These are phyloP conservation scores for Xenus cinereus DNA, from an alignment of 2,113 vertebrate species.

Conservation along the genomic window DNA sequence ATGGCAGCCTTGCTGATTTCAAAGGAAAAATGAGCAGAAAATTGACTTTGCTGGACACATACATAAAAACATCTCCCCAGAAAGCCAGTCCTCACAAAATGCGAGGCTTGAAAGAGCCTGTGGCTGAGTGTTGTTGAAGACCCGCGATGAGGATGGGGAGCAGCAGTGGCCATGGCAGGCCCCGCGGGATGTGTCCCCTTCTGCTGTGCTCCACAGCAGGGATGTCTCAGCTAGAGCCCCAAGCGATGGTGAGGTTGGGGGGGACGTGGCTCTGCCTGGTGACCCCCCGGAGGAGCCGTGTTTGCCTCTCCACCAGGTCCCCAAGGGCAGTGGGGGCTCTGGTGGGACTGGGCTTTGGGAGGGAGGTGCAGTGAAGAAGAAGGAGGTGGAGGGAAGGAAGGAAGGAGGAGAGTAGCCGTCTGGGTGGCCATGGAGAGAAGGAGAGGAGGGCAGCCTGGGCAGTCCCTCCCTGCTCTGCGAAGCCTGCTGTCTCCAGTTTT, in stretches of 20 bases:
- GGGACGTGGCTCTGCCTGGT: rapidly evolving
- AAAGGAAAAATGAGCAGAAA: slow-evolving; percentile 23
- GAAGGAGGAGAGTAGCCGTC: background rate
- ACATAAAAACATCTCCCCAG: background rate
- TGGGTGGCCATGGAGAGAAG: background rate
- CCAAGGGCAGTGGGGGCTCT: rapidly evolving
- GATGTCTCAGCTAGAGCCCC: rapidly evolving
- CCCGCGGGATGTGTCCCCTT: rapidly evolving
- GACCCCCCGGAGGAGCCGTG: rapidly evolving
- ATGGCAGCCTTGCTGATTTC: slow-evolving; percentile 1
- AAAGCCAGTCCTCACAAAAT: background rate
- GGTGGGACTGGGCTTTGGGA: background rate
- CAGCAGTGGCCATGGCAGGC: rapidly evolving
- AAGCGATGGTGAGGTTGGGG: rapidly evolving
- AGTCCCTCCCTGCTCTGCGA: rapidly evolving
- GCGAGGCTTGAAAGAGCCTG: background rate
- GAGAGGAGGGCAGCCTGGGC: background rate
- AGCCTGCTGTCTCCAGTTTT: rapidly evolving
- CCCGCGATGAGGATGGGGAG: rapidly evolving
- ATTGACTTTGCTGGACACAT: background rate
- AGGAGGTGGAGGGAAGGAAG: background rate
- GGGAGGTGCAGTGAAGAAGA: background rate
- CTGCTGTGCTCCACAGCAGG: background rate
- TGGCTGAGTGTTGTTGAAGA: background rate
- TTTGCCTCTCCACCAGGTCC: rapidly evolving